Percentiles rank a stretch among this genome's conserved stretches.
phyloP scores from a whole-genome alignment of 2,888 invertebrate genomes.

The Diloba caeruleocephala region DNA sequence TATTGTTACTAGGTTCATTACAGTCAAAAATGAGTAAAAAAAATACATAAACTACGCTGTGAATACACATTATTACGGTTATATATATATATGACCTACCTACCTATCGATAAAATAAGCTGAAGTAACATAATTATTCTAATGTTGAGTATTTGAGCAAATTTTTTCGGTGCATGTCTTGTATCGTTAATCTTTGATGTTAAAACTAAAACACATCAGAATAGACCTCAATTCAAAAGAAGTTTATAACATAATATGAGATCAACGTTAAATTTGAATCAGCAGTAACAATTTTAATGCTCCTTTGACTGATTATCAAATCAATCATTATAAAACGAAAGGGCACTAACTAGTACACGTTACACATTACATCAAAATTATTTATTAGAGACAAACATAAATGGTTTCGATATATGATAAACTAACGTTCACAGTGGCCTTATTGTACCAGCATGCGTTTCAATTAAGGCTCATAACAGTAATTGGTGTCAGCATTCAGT shows the following conservation, averaged over 20 bases:
- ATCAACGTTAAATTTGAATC: neutral
- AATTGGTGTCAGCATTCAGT: constrained; percentile 72
- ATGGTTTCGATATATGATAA: constrained; percentile 58
- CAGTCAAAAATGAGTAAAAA: constrained; percentile 9
- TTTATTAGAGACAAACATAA: constrained; percentile 60
- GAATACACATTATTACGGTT: no score
- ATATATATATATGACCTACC: no score
- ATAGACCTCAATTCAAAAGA: no score
- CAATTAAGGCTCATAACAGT: constrained; percentile 82
- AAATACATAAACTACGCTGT: no score
- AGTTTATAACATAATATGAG: no score
- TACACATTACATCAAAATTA: constrained; percentile 54
- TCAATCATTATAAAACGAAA: constrained; percentile 34
- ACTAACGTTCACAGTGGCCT: constrained; percentile 54
- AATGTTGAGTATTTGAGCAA: no score
- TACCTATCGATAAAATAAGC: no score
- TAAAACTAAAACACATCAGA: no score
- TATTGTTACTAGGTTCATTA: constrained; percentile 6
- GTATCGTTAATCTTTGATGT: no score
- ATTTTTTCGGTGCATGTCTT: no score
- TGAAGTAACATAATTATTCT: no score
- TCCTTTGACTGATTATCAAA: constrained; percentile 38
- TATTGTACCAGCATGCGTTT: constrained; percentile 76
- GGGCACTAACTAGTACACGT: constrained; percentile 40
- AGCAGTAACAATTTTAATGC: constrained; percentile 7